A percentile compares a stretch with the other conserved stretches of the same genome.
Conservation (phyloP, 92 coral and sea anemone genomes). For the Epizoanthus scotinus region DNA sequence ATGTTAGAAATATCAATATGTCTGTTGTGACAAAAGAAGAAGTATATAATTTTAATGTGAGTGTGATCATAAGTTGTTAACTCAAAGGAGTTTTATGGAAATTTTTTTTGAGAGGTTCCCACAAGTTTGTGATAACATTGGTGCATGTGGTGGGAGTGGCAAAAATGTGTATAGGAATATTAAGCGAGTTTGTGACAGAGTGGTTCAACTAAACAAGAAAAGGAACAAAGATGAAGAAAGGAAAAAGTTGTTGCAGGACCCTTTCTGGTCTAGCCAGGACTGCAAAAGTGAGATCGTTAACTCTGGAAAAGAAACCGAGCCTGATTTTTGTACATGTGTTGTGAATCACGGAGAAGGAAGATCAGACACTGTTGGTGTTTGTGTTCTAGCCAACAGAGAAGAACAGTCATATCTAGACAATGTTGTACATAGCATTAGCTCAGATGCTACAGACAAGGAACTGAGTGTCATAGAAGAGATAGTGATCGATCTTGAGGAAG, state of each 20-base stretch:
- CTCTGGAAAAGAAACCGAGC: constrained; percentile 4
- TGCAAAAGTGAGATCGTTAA: background rate
- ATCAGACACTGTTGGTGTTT: no score
- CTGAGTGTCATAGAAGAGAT: background rate
- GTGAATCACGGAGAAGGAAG: no score
- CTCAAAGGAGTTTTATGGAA: constrained; percentile 5
- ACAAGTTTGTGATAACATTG: background rate
- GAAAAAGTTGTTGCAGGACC: background rate
- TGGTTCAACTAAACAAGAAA: constrained; percentile 8
- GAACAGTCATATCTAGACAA: no score
- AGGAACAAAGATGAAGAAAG: background rate
- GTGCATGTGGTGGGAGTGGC: constrained; percentile 3
- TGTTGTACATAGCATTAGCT: no score
- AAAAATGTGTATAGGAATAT: constrained; percentile 17
- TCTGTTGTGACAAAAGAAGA: background rate
- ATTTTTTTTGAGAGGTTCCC: constrained; percentile 4
- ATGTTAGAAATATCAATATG: no score
- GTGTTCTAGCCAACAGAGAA: no score
- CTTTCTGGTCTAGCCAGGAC: constrained; percentile 1
- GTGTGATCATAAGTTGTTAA: constrained; percentile 1
- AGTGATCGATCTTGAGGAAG: background rate
- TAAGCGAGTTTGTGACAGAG: background rate
- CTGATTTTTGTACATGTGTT: no score
- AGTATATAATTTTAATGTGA: no score
- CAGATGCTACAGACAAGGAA: no score